Conservation (phyloP, 2,888 invertebrate species). For the Formica aserva region DNA sequence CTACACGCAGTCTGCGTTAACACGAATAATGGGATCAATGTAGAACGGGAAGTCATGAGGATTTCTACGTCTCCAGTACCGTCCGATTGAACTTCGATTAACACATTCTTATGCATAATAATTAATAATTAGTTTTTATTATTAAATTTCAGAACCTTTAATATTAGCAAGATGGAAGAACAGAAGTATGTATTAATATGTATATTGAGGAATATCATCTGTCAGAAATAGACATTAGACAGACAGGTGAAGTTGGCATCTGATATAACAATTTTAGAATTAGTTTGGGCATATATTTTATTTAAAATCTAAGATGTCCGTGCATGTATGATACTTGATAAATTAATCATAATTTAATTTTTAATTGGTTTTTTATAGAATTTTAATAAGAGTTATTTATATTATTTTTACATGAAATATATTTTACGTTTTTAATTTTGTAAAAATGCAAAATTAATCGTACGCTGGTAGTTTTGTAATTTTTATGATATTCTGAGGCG, state of each 20-base stretch:
- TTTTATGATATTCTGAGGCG: background rate
- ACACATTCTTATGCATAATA: background rate
- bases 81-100: background rate
- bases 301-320: background rate
- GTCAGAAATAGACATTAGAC: background rate
- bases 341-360: slow-evolving; percentile 1
- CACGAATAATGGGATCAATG: slow-evolving; percentile 53
- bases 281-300: background rate
- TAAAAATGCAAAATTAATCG: background rate
- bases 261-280: background rate
- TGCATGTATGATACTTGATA: background rate
- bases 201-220: background rate
- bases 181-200: background rate
- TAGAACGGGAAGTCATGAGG: slow-evolving; percentile 12
- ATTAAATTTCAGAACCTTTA: background rate
- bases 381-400: background rate
- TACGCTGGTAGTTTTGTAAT: background rate
- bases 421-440: background rate
- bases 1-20: slow-evolving; percentile 57
- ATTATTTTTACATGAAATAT: background rate
- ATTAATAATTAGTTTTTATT: slow-evolving; percentile 4
- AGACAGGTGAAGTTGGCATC: background rate
- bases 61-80: slow-evolving; percentile 31
- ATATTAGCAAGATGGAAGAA: background rate
- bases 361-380: background rate